Evolutionary conservation across 2,888 invertebrate genomes (phyloP), one percentile per base, ranked within the genome.

Genomic region (Periphyllus acericola): DNA sequence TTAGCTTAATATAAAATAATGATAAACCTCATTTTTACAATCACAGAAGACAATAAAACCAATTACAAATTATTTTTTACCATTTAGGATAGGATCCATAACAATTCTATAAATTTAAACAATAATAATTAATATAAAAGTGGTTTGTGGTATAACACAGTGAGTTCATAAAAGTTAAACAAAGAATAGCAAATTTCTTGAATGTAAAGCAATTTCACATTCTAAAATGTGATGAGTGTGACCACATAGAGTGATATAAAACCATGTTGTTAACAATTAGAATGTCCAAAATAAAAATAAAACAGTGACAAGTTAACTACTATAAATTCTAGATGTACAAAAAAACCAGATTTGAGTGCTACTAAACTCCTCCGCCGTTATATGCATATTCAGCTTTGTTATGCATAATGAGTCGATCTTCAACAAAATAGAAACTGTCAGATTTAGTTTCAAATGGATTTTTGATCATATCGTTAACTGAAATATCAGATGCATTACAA

Each of bases 321-420:
- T 14, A 4, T 36, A 71, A 25, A 6, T 11, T 78, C 21, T 55
- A 34, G 21, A 29, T 36, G 66, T 66, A 36, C 36, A 80, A 71
- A 68, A 68, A 71, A 46, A 46, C 4, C 17, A 3, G n/a, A 46
- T 29, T 29, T 6, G 17, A 25, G 11, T 36, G 17, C 36, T 52
- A 86, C 19, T 86, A 84, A 86, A 80, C 60, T 66, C 89, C 60
- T 66, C 89, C 96, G 89, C 97, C 97, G 91, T 98, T 96, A 92
- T 98, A 99, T 82, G 99, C 97, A 92, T 99, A 99, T 92, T 99
- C 99, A 71, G 99, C 99, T 93, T 99, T 99, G 93, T 99, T 99
- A 93, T 99, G 99, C 99, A 99, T 99, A 90, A 99, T 97, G 89
- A 99, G 94, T 91, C 94, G 94, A 92, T 98, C 97, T 92, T 99